Evolutionary conservation across 2,113 vertebrate genomes (phyloP).

Genomic region (Camelus dromedarius): DNA sequence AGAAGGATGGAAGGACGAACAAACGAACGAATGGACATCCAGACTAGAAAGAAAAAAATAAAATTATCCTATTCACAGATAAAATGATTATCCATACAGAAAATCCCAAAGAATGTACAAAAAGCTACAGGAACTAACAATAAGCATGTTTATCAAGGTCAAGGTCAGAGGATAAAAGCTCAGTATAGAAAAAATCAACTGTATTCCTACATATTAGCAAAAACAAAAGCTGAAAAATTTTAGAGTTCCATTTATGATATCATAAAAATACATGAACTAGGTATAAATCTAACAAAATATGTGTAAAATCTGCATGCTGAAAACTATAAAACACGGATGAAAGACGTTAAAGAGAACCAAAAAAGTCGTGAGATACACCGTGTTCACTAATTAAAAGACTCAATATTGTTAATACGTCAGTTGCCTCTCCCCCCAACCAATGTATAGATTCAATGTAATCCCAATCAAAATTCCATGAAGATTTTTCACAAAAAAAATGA

Average conservation of each 20-base stretch:
- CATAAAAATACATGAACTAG: neutral
- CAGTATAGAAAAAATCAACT: neutral
- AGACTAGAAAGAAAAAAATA: constrained; percentile 15
- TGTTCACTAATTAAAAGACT: neutral
- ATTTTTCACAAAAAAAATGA: constrained; percentile 28
- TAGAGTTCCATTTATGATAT: neutral
- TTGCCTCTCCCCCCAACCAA: neutral
- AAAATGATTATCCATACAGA: neutral
- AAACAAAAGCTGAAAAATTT: neutral
- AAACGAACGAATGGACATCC: neutral
- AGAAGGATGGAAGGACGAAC: no score
- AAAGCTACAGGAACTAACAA: constrained; percentile 53
- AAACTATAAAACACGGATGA: neutral
- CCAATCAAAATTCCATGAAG: constrained; percentile 4
- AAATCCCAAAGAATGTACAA: neutral
- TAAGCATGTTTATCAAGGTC: neutral
- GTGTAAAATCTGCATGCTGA: neutral
- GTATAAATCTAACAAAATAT: constrained; percentile 1
- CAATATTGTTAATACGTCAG: neutral
- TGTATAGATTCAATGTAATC: neutral
- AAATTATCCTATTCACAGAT: neutral
- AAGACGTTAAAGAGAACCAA: neutral
- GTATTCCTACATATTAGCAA: neutral
- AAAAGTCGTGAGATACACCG: neutral
- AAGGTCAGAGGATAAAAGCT: neutral